Evolutionary conservation across 2,888 invertebrate genomes (phyloP).

Genomic region (Euspilapteryx auroguttella): DNA sequence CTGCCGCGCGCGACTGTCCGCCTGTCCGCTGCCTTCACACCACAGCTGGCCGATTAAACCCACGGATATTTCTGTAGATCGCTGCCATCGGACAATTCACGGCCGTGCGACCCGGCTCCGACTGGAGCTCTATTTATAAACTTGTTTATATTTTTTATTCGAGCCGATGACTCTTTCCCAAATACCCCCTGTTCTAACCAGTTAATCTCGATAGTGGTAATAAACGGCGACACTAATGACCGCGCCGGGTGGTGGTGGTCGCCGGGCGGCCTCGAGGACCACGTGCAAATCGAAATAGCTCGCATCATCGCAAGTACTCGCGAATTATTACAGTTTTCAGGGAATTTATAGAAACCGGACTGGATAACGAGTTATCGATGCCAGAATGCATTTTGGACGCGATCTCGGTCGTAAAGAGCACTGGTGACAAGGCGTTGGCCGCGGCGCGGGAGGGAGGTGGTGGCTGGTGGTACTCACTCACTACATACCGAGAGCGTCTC

Average conservation of each 20-base stretch:
- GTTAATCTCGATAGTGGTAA: conserved; percentile 12
- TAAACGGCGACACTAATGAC: conserved; percentile 5
- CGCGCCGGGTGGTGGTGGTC: conserved; percentile 17
- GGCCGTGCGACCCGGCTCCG: conserved; percentile 49
- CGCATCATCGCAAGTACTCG: conserved; percentile 23
- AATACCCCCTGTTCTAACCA: conserved; percentile 18
- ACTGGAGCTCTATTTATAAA: conserved; percentile 58
- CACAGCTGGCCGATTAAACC: no score
- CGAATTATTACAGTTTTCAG: conserved; percentile 15
- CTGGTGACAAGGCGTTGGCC: not conserved
- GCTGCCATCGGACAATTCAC: conserved; percentile 54
- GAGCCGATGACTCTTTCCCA: conserved; percentile 36
- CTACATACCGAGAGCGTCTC: conserved; percentile 54
- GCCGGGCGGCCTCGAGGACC: conserved; percentile 36
- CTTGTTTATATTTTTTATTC: conserved; percentile 58
- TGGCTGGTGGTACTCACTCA: conserved; percentile 1
- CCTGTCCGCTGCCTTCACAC: no score
- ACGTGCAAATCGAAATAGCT: conserved; percentile 49
- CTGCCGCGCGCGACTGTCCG: no score
- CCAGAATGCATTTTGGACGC: conserved; percentile 25
- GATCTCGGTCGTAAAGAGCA: conserved; percentile 14
- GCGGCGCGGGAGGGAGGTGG: conserved; percentile 1
- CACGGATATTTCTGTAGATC: conserved; percentile 57
- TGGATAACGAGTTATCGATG: conserved; percentile 18
- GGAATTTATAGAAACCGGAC: conserved; percentile 18